Evolutionary conservation across 2,113 vertebrate genomes (phyloP).

Genomic region (Microcebus ravelobensis): DNA sequence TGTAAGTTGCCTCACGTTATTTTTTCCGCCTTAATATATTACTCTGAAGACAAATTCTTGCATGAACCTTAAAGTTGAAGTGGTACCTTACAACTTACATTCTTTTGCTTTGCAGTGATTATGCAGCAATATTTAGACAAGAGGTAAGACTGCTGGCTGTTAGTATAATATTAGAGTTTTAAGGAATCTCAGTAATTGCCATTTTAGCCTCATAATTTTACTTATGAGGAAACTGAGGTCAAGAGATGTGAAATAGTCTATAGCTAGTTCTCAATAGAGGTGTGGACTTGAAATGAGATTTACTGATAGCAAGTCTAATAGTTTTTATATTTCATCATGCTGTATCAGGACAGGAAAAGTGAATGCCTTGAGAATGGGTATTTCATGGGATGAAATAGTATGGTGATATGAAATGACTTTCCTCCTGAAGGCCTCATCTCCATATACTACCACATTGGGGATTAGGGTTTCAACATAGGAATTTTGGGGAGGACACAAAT

Average conservation of each 20-base stretch:
- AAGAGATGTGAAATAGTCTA: neutral
- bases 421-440: neutral
- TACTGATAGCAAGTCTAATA: neutral
- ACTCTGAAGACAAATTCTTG: neutral
- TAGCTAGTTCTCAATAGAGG: neutral
- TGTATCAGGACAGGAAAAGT: neutral
- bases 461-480: neutral
- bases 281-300: neutral
- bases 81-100: neutral
- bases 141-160: neutral
- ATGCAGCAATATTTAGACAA: neutral
- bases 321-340: neutral
- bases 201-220: constrained; percentile 6
- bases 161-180: neutral
- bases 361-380: neutral
- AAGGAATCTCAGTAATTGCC: neutral
- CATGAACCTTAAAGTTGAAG: neutral
- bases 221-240: neutral
- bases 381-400: neutral
- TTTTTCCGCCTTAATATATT: neutral
- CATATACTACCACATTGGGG: neutral
- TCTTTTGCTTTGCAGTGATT: neutral
- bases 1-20: neutral
- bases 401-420: neutral
- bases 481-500: neutral